Conservation (phyloP, 2,888 invertebrate genomes). For the Dynastes tityus region DNA sequence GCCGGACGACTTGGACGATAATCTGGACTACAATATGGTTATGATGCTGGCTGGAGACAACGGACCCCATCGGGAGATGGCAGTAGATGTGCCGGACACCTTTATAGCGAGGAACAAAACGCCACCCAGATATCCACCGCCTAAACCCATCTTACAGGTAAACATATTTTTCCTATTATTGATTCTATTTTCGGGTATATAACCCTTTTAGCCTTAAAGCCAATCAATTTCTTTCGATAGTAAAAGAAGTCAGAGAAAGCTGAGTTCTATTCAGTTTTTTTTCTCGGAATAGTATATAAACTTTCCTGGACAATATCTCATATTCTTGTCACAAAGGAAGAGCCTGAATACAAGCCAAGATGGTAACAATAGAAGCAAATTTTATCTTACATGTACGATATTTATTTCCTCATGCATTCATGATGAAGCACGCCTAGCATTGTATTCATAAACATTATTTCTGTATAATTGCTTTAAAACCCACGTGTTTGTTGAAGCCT, state of each 20-base stretch:
- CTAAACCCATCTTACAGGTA: slow-evolving; percentile 79
- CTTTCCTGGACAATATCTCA: neutral
- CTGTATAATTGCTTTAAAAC: slow-evolving; percentile 18
- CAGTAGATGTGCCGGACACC: slow-evolving; percentile 97
- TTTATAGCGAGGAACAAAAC: slow-evolving; percentile 94
- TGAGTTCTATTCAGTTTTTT: no score
- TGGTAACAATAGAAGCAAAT: slow-evolving; percentile 31
- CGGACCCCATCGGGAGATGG: slow-evolving; percentile 97
- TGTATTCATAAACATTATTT: slow-evolving; percentile 36
- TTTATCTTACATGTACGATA: slow-evolving; percentile 17
- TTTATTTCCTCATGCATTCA: slow-evolving; percentile 30
- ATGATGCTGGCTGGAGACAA: slow-evolving; percentile 93
- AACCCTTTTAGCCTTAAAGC: no score
- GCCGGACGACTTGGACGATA: slow-evolving; percentile 73
- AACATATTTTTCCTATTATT: slow-evolving; percentile 50
- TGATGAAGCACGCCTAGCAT: slow-evolving; percentile 41
- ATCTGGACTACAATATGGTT: slow-evolving; percentile 80
- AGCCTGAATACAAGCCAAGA: slow-evolving; percentile 7
- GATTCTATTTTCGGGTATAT: neutral
- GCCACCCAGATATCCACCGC: slow-evolving; percentile 91
- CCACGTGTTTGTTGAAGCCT: slow-evolving; percentile 64
- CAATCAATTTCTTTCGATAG: no score
- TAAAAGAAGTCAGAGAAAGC: no score
- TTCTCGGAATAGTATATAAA: no score
- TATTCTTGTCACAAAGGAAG: slow-evolving; percentile 5